A percentile compares a stretch with the other conserved stretches of the same genome.
Evolutionary conservation across 2,797 vertebrate species (phyloP).

Genomic region (Spondyliosoma cantharus): DNA sequence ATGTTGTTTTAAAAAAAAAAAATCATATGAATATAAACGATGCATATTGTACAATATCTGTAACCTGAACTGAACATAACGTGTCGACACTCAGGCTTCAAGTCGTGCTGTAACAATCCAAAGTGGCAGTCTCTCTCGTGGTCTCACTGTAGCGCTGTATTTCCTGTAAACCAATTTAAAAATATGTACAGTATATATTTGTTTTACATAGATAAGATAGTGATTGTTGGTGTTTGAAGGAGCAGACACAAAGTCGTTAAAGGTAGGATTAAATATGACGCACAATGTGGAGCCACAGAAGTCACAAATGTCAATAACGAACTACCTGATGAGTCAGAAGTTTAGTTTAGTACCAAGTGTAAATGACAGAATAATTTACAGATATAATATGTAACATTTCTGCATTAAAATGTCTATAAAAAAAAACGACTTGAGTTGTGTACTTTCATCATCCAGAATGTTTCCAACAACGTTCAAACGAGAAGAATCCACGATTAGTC

Average conservation of each 20-base stretch:
- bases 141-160: constrained; percentile 2
- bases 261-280: background rate
- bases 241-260: background rate
- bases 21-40: background rate
- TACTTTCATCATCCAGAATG: too few relatives aligned
- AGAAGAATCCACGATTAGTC: too few relatives aligned
- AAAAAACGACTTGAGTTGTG: too few relatives aligned
- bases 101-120: background rate
- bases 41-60: background rate
- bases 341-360: background rate
- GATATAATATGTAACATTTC: too few relatives aligned
- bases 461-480: too few relatives aligned
- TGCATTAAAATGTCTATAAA: too few relatives aligned
- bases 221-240: background rate
- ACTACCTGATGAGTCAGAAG: background rate
- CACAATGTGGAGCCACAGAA: background rate
- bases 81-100: background rate
- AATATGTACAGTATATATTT: background rate
- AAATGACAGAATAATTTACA: background rate
- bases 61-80: constrained; percentile 2
- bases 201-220: background rate
- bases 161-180: background rate
- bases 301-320: background rate
- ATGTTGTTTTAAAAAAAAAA: background rate
- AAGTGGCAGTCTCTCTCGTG: background rate